Evolutionary conservation across 2,888 invertebrate genomes (phyloP).

Genomic region (Polylopha cassiicola): DNA sequence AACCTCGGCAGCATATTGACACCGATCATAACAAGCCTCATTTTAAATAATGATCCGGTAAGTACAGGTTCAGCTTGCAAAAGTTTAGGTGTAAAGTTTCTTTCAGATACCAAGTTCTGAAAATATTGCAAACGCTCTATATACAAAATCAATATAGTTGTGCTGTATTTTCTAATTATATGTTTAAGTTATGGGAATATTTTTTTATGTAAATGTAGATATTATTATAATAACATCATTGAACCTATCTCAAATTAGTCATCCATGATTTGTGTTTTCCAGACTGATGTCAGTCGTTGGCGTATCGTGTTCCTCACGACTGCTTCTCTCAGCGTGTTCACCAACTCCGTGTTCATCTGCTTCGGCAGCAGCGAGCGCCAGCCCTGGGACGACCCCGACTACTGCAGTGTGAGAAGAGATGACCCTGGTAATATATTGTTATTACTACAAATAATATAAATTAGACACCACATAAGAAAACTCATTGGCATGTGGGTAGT

Average conservation of each 20-base stretch:
- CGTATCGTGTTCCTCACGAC: conserved; percentile 84
- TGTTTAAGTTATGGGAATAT: too few species aligned
- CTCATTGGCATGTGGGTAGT: too few species aligned
- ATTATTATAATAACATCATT: too few species aligned
- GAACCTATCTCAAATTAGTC: too few species aligned
- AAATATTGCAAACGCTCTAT: too few species aligned
- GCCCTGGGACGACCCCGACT: conserved; percentile 82
- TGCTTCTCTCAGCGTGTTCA: conserved; percentile 77
- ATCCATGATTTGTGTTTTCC: conserved; percentile 26
- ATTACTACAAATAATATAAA: not conserved
- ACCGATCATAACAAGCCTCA: conserved; percentile 81
- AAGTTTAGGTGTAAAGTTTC: too few species aligned
- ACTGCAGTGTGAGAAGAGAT: conserved; percentile 37
- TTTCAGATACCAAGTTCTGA: too few species aligned
- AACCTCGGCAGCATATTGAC: conserved; percentile 83
- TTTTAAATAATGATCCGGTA: conserved; percentile 79
- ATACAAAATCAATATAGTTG: not conserved
- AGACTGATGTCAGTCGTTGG: conserved; percentile 83
- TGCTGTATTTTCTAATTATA: not conserved
- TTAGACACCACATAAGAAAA: not conserved
- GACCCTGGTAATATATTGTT: conserved; percentile 45
- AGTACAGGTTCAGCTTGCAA: too few species aligned
- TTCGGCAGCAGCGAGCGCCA: conserved; percentile 82
- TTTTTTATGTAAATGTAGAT: too few species aligned
- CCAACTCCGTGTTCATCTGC: conserved; percentile 81